Conservation (phyloP, 2,113 vertebrate species). For the Eulemur macaco region DNA sequence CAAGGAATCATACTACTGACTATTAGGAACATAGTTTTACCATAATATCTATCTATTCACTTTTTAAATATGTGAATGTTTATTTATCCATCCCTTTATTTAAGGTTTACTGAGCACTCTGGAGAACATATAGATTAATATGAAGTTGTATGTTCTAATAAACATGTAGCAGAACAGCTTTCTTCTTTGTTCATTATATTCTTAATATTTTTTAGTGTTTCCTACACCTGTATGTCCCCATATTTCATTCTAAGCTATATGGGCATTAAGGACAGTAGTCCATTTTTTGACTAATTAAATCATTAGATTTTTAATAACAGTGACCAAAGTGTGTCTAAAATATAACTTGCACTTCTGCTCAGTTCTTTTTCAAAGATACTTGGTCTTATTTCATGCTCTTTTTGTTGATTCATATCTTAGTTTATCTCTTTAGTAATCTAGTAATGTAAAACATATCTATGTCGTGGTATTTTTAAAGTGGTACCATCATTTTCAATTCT, state of each 20-base stretch:
- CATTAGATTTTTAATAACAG: not conserved
- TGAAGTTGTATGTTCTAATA: not conserved
- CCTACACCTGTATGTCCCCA: not conserved
- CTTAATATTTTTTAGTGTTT: not conserved
- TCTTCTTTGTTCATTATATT: not conserved
- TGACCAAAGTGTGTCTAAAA: not conserved
- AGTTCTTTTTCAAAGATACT: not conserved
- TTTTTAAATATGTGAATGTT: not conserved
- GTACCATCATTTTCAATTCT: not conserved
- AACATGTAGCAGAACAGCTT: not conserved
- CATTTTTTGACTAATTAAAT: not conserved
- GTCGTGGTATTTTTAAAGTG: not conserved
- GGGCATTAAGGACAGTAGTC: not conserved
- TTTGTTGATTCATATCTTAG: not conserved
- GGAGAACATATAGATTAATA: not conserved
- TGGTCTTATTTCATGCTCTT: not conserved
- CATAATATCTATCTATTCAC: not conserved
- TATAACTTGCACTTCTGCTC: not conserved
- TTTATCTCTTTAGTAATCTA: not conserved
- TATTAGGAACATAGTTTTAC: not conserved
- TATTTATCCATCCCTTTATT: not conserved
- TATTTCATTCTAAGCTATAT: not conserved
- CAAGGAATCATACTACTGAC: not conserved
- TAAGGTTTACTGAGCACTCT: not conserved
- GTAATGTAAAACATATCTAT: not conserved